These are phyloP conservation scores for Crocodylus rhombifer DNA, from an alignment of 2,797 vertebrate genomes.

Conservation along the genomic window DNA sequence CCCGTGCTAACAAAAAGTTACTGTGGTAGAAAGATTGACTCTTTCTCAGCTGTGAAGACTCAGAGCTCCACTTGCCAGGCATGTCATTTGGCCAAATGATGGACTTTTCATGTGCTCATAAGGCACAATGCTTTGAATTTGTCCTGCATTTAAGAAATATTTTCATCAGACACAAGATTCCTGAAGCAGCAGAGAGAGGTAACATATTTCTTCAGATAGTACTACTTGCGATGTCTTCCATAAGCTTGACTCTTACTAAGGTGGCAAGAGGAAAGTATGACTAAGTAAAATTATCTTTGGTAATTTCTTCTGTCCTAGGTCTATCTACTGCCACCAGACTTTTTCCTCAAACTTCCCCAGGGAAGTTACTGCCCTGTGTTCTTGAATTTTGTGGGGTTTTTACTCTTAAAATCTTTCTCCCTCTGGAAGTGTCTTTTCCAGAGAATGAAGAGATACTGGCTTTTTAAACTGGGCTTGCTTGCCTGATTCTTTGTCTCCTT, in stretches of 20 bases:
- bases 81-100: background rate
- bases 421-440: background rate
- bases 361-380: background rate
- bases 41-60: background rate
- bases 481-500: background rate
- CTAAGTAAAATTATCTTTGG: background rate
- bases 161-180: background rate
- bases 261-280: background rate
- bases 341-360: background rate
- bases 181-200: background rate
- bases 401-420: background rate
- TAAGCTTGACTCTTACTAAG: background rate
- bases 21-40: background rate
- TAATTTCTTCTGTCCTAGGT: background rate
- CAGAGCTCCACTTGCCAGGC: background rate
- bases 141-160: background rate
- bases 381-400: background rate
- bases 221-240: background rate
- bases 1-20: background rate
- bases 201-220: background rate
- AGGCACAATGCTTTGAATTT: background rate
- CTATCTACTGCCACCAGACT: background rate
- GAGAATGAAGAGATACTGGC: background rate
- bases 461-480: background rate
- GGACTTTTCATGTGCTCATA: background rate